Conservation (phyloP, 2,797 vertebrate species). For the Sebastes jordani region DNA sequence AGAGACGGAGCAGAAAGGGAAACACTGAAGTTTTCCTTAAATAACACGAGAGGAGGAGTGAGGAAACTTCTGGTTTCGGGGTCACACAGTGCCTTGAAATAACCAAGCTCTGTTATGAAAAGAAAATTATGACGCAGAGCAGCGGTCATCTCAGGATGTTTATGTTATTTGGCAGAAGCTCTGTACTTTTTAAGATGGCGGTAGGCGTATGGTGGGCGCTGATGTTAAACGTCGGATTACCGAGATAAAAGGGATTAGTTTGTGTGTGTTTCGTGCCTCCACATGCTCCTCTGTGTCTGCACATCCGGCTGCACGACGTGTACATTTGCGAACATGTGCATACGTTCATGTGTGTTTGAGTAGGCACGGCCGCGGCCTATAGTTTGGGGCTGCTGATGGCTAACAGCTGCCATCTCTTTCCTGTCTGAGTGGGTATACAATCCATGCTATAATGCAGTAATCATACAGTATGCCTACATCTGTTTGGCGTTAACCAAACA, state of each 20-base stretch:
- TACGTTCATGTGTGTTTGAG: conserved; percentile 64
- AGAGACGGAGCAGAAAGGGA: conserved; percentile 67
- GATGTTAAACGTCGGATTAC: conserved; percentile 69
- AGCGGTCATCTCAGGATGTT: conserved; percentile 72
- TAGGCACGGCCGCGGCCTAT: conserved; percentile 53
- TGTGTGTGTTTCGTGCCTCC: conserved; percentile 51
- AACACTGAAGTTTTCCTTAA: conserved; percentile 82
- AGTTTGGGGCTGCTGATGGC: conserved; percentile 73
- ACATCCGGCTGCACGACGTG: conserved; percentile 38
- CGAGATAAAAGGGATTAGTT: conserved; percentile 63
- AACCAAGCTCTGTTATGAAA: conserved; percentile 62
- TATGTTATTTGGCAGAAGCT: conserved; percentile 66
- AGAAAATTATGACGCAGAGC: conserved; percentile 63
- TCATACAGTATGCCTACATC: conserved; percentile 76
- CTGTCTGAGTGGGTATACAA: conserved; percentile 76
- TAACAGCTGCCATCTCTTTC: conserved; percentile 78
- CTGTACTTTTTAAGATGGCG: conserved; percentile 59
- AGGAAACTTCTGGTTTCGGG: conserved; percentile 80
- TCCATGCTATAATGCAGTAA: conserved; percentile 71
- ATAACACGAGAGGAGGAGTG: conserved; percentile 78
- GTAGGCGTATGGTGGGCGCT: conserved; percentile 62
- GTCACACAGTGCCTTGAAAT: conserved; percentile 70
- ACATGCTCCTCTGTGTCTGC: conserved; percentile 32
- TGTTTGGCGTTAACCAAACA: conserved; percentile 75
- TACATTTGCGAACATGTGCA: conserved; percentile 54